Base-by-base conservation (phyloP, 2,888 invertebrate genomes). In the Argyresthia goedartella region DNA sequence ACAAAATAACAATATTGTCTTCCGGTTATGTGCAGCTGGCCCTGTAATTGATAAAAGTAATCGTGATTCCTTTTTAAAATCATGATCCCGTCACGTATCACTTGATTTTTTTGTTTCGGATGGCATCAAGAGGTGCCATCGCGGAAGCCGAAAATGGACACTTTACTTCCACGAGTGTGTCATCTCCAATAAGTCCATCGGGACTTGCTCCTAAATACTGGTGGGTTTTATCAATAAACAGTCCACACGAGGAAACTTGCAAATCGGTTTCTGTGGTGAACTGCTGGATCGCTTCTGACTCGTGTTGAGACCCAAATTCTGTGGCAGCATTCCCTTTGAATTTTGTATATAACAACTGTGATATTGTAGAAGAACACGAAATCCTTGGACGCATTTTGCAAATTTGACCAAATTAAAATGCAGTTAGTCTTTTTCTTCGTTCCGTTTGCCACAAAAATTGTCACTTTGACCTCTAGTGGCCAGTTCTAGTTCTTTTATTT, bases 21-120 rank as follows among this genome's bases (percentile, higher is more conserved):
- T 39, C 52, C 36, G 4, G 54, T 55, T 33, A 56, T 49, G 33
- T 55, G 54, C 3, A 56, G 45, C 45, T 57, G 58, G 1, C 58
- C 55, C 42, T 58, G 55, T 4, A 55, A 41, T 48, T 58, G 58
- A 13, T 39, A 49, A 15, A 43, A 56, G 54, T 54, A 55, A n/a
- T 51, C 41, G 50, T 51, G 36, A 8, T 52, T 54, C 44, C 50
- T 54, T 15, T 48, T n/a, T 25, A 13, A 10, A n/a, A 33, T 46
- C 54, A 52, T 53, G 50, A 51, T 11, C 53, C 41, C 25, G 36
- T 36, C 16, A 46, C 44, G 13, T 41, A 50, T 25, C 52, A 50
- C 15, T 52, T 48, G 13, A 54, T 46, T 45, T 54, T 56, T 9
- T 52, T 53, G 14, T 48, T 41, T 51, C 51, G 4, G 11, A 54